phyloP scores from a whole-genome alignment of 2,113 vertebrate species.

The Psilopogon haemacephalus region DNA sequence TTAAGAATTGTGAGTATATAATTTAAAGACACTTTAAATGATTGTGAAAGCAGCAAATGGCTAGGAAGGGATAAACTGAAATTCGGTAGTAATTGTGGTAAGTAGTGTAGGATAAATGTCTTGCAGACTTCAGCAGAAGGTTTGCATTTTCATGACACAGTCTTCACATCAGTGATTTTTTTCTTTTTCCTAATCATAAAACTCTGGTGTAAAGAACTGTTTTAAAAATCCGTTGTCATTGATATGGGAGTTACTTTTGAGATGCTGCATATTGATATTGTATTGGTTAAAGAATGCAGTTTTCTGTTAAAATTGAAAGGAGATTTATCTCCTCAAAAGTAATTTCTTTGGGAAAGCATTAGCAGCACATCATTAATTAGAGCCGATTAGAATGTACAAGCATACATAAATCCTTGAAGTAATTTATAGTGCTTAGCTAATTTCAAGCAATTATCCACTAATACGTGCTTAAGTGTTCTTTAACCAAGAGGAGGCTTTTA shows the following conservation, averaged over 20 bases:
- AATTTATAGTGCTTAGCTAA: slow-evolving; percentile 82
- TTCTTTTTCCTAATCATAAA: not conserved
- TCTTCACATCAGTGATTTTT: not conserved
- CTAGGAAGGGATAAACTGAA: not conserved
- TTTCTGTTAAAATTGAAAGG: slow-evolving; percentile 77
- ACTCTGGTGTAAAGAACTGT: not conserved
- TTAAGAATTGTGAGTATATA: slow-evolving; percentile 89
- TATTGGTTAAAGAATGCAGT: slow-evolving; percentile 67
- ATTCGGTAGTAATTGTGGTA: not conserved
- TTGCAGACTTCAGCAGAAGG: not conserved
- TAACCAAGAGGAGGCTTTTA: slow-evolving; percentile 78
- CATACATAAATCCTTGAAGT: slow-evolving; percentile 79
- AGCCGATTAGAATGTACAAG: slow-evolving; percentile 79
- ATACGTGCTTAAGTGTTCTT: slow-evolving; percentile 81
- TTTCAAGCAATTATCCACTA: slow-evolving; percentile 82
- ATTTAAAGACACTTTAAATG: not conserved
- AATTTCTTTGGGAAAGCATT: slow-evolving; percentile 81
- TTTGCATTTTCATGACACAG: not conserved
- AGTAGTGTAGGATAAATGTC: not conserved
- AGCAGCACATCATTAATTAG: slow-evolving; percentile 82
- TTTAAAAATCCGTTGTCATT: not conserved
- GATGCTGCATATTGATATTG: slow-evolving; percentile 64
- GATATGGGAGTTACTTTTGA: slow-evolving; percentile 7
- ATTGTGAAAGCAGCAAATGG: not conserved
- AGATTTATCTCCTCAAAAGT: slow-evolving; percentile 76